phyloP scores from a whole-genome alignment of 2,888 invertebrate species.

The Patella pellucida region DNA sequence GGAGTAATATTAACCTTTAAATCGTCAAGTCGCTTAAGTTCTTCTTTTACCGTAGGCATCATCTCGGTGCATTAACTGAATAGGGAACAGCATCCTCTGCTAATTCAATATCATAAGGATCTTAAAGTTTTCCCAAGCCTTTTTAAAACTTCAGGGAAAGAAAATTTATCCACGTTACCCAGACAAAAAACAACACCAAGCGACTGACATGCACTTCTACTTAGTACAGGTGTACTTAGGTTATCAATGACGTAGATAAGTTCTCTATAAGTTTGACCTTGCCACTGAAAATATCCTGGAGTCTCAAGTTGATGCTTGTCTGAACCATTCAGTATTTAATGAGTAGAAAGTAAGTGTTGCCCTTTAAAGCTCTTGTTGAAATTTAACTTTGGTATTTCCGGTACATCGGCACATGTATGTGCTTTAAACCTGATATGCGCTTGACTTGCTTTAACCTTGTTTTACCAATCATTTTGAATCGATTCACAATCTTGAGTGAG shows the following conservation, averaged over 20 bases:
- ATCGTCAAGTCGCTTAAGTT: background rate
- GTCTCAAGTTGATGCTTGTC: constrained; percentile 1
- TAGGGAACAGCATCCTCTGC: background rate
- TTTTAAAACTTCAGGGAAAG: constrained; percentile 11
- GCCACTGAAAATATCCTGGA: background rate
- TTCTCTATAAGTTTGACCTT: background rate
- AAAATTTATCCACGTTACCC: background rate
- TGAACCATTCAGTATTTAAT: no score
- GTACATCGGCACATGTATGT: background rate
- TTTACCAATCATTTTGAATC: no score
- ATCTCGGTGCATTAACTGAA: constrained; percentile 16
- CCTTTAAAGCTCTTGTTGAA: no score
- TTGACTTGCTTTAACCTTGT: no score
- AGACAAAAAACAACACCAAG: background rate
- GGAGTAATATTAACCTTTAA: no score
- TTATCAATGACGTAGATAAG: background rate
- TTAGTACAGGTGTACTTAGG: background rate
- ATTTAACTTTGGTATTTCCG: background rate
- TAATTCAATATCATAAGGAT: background rate
- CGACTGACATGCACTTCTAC: constrained; percentile 6
- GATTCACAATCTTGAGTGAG: no score
- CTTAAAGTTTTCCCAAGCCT: constrained; percentile 17
- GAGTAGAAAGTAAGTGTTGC: no score
- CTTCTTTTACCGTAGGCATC: constrained; percentile 19
- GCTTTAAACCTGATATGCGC: no score